These are phyloP conservation scores for Callyntrura guangdongensis DNA, from an alignment of 2,888 invertebrate genomes.

Conservation along the genomic window DNA sequence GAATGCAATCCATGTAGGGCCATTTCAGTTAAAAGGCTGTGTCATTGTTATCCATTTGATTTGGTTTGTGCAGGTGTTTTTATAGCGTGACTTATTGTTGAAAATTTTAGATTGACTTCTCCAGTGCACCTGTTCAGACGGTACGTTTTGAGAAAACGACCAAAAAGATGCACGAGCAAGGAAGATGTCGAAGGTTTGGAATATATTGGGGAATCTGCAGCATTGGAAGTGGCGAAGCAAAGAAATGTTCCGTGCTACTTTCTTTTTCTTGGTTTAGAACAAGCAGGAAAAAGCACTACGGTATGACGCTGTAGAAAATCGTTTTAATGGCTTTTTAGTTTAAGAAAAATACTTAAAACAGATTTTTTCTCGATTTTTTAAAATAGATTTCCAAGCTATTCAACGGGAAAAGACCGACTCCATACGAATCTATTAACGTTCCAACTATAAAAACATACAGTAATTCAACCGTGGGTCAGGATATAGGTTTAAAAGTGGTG, in stretches of 20 bases:
- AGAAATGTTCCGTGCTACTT: constrained; percentile 55
- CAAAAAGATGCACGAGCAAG: constrained; percentile 9
- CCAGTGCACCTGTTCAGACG: constrained; percentile 55
- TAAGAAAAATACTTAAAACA: neutral
- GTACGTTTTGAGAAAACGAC: constrained; percentile 37
- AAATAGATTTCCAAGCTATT: constrained; percentile 73
- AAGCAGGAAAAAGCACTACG: constrained; percentile 69
- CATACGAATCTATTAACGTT: neutral
- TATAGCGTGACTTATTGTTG: neutral
- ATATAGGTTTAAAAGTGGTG: constrained; percentile 56
- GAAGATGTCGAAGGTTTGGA: neutral
- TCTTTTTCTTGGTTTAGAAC: constrained; percentile 60
- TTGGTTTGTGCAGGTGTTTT: constrained; percentile 1
- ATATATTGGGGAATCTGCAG: neutral
- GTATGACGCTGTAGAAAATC: constrained; percentile 6
- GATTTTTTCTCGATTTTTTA: neutral
- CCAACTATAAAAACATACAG: neutral
- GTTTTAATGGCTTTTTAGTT: constrained; percentile 2
- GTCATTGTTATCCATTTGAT: neutral
- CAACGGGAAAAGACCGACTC: constrained; percentile 55
- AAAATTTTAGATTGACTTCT: constrained; percentile 25
- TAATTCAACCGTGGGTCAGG: constrained; percentile 38
- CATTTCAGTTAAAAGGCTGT: neutral
- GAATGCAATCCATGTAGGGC: constrained; percentile 18
- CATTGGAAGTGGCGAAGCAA: neutral